A percentile compares a stretch with the other conserved stretches of the same genome.
phyloP scores from a whole-genome alignment of 1,140 invertebrate species.

The Sitodiplosis mosellana region DNA sequence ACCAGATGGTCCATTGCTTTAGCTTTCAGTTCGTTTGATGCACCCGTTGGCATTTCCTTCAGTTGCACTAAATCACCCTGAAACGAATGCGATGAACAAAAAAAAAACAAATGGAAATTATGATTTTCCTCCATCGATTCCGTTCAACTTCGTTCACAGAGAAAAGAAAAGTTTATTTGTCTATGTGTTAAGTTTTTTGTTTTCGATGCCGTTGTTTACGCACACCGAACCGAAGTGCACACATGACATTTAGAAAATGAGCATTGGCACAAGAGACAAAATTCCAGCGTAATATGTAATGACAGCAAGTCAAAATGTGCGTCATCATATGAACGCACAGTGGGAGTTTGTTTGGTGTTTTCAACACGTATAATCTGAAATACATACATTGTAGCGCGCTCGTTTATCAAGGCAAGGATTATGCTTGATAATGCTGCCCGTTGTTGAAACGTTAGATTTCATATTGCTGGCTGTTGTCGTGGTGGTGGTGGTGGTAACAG shows the following conservation, averaged over 20 bases:
- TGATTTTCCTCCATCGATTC: too few relatives aligned
- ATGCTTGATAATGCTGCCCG: constrained; percentile 40
- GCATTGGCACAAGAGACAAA: too few relatives aligned
- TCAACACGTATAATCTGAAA: too few relatives aligned
- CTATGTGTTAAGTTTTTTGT: too few relatives aligned
- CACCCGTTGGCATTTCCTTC: constrained; percentile 39
- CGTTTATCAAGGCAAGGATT: constrained; percentile 43
- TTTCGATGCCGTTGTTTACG: too few relatives aligned
- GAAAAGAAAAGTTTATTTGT: too few relatives aligned
- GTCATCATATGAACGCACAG: too few relatives aligned
- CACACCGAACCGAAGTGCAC: too few relatives aligned
- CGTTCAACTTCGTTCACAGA: too few relatives aligned
- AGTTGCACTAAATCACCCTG: constrained; percentile 76
- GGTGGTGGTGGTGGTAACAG: constrained; percentile 20
- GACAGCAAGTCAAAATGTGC: too few relatives aligned
- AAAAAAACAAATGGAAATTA: not conserved
- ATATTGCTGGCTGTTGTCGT: constrained; percentile 15
- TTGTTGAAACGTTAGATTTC: constrained; percentile 25
- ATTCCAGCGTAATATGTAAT: too few relatives aligned
- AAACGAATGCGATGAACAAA: constrained; percentile 9
- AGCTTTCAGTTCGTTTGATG: constrained; percentile 49
- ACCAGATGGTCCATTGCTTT: constrained; percentile 63
- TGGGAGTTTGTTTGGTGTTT: not conserved
- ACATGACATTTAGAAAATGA: too few relatives aligned
- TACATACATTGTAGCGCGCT: constrained; percentile 59